Conservation (phyloP, 2,113 vertebrate species). For the Onychorhynchus coronatus region DNA sequence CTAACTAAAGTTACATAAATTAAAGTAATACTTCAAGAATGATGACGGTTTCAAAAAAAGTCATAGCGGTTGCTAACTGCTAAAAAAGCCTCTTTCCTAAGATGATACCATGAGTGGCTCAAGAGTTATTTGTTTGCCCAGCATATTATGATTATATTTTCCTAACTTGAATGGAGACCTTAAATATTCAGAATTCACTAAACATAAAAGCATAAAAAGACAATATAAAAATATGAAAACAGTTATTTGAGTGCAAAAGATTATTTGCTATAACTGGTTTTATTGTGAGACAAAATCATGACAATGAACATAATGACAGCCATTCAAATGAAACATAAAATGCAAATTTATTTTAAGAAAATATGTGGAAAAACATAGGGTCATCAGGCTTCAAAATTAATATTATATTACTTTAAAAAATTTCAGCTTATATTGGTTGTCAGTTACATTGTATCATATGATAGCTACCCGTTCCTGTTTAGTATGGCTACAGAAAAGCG, state of each 20-base stretch:
- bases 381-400: background rate
- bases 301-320: background rate
- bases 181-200: background rate
- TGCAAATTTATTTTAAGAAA: background rate
- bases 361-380: background rate
- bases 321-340: background rate
- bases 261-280: background rate
- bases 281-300: background rate
- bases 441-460: background rate
- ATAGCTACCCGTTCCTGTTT: background rate
- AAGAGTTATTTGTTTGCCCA: background rate
- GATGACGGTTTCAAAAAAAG: background rate
- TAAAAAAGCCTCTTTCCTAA: background rate
- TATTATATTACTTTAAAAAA: background rate
- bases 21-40: background rate
- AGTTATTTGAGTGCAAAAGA: background rate
- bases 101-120: background rate
- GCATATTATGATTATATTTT: background rate
- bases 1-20: background rate
- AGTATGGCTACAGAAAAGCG: background rate
- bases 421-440: background rate
- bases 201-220: background rate
- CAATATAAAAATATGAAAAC: background rate
- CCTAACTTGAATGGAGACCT: background rate
- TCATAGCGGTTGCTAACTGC: background rate